Base-by-base conservation (phyloP, 1,140 invertebrate genomes). In the Drosophila albomicans region DNA sequence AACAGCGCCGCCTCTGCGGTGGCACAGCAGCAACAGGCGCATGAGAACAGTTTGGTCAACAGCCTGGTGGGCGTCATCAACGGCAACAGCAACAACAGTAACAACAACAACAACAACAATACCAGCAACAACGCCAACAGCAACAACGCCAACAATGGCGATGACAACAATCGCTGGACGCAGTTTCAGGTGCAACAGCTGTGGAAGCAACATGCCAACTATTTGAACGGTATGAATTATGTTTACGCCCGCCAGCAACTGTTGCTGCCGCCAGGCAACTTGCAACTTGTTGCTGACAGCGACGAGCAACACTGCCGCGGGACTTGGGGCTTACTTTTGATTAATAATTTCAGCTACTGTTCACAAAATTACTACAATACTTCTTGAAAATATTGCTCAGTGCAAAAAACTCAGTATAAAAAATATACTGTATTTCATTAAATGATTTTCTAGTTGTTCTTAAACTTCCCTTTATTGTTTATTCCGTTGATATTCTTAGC, bases 111-210 rank as follows among this genome's bases (percentile, higher is more conserved):
- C n/a, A 91, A 73, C 41, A 89, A 72, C 30, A 87, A 46, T 5
- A 79, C 2, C 32, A 77, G 10, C 15, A 87, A n/a, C 15, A 90
- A 61, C 8, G 90, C 46, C 16, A 76, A 41, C 8, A 82, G 54
- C 32, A 82, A 58, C 46, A 76, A 57, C 48, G 78, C 64, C 58
- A 69, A 73, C 16, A 63, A 59, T n/a, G 48, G 46, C 46, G 91
- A 92, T 10, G 92, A 92, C 30, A 90, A 78, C 75, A 92, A 79
- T 78, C 91, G 92, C 38, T 92, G 92, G 92, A 92, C 92, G 51
- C 92, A 92, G 66, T 92, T 92, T 79, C 92, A 92, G 80, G 92
- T 92, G 78, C 92, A 92, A 78, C 92, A 92, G 64, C 71, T 92
- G 66, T 92, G 92, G 92, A 89, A 92, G 77, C 92, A 93, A 82